Base-by-base conservation (phyloP, 1,140 invertebrate species). In the Magallana angulata region DNA sequence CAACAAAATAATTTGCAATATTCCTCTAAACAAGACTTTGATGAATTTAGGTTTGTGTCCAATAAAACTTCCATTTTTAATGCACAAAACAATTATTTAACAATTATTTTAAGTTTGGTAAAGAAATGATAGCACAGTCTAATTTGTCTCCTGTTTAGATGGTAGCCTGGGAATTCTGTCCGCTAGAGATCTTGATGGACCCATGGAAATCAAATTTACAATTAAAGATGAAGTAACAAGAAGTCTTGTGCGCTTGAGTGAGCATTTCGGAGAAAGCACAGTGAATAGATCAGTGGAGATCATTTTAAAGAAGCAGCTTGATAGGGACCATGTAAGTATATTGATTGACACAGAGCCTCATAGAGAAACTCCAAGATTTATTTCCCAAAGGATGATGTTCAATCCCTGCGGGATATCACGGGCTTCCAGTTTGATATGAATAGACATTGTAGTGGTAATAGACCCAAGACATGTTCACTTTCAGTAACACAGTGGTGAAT, bases 301-400 rank as follows among this genome's bases (percentile, higher is more conserved):
- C 57, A 90, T 91, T 30, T 88, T 92, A 16, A 90, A 89, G 14
- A 57, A 85, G n/a, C n/a, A 60, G 11, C 88, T 93, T 7, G 92
- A 93, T 76, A 90, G 92, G 84, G 92, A 92, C 85, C 91, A 85
- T 76, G 92, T 92, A 87, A 88, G 90, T 87, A 24, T 14, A 64
- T 82, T 82, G 80, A 58, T 82, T 58, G 57, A 82, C 81, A 57
- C 57, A 57, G 9, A 82, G 81, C 57, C 56, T 58, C 14, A 18
- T 14, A 0, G 48, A 57, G 48, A 82, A 82, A 57, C 48, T 12
- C 48, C 56, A 11, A 82, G 57, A 56, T 24, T 57, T 82, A 57
- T 57, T 82, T 58, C 57, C 14, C 81, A 58, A n/a, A 58, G 81
- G 81, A 18, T 82, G 9, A 7, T 9, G 18, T n/a, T n/a, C 18